Base-by-base conservation (phyloP, 2,113 vertebrate species). In the Galemys pyrenaicus region DNA sequence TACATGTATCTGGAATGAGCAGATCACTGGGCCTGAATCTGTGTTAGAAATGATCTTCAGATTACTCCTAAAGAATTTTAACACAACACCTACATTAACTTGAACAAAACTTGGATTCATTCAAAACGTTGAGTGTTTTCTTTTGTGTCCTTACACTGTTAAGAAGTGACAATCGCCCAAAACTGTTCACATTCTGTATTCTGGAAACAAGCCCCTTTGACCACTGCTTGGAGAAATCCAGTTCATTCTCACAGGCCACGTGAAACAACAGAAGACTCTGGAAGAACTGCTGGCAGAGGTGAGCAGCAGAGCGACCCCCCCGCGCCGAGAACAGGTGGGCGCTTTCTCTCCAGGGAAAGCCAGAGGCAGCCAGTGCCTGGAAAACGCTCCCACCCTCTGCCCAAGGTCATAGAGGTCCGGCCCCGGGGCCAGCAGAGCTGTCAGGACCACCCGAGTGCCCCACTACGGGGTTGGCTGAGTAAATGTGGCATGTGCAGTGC, bases 21-120 rank as follows among this genome's bases (percentile, higher is more conserved):
- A 60, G 20, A 62, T 11, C 35, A 30, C 39, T 49, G 37, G 19
- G 89, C 46, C 17, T 51, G 11, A 92, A 20, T 74, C 54, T 87
- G 39, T 54, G n/a, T 91, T 89, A 84, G 68, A 87, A 89, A 89
- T 13, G 28, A n/a, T 49, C 51, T 92, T 78, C 39, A 67, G 44
- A 60, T 67, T 13, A 26, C 24, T 64, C 17, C 26, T 2, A 54
- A 79, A 26, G 19, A 28, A 89, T 32, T 37, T 0, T 68, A 12
- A 41, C 65, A 46, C n/a, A 22, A 60, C 39, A 78, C 7, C 71
- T 3, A 80, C 5, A 51, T 54, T 56, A 54, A 62, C 74, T 12
- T 73, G 32, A 81, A 49, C 8, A 81, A 83, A 94, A 80, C n/a
- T 60, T 41, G 37, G 49, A 89, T 86, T 90, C 39, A 49, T 4